Conservation (phyloP, 2,113 vertebrate species). For the Entosphenus tridentatus region DNA sequence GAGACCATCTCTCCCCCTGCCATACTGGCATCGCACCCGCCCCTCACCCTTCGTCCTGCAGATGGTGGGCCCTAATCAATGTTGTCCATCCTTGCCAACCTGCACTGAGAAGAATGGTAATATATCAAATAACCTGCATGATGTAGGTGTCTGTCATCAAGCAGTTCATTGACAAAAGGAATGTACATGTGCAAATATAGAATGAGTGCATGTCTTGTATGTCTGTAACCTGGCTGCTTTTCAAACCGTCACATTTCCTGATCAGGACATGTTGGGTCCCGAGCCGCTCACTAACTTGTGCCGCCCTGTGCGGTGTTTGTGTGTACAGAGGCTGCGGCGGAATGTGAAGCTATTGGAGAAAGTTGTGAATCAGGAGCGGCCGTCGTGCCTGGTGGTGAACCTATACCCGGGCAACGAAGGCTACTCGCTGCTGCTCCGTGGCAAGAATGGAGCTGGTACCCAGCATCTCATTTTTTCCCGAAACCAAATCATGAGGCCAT, state of each 20-base stretch:
- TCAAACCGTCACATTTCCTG: neutral
- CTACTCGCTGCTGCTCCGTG: conserved; percentile 94
- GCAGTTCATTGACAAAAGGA: neutral
- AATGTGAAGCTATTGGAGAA: conserved; percentile 98
- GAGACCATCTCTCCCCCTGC: too few species aligned
- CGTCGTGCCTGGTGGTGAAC: conserved; percentile 88
- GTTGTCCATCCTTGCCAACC: too few species aligned
- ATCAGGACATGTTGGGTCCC: neutral
- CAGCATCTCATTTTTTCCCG: too few species aligned
- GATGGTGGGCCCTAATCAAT: too few species aligned
- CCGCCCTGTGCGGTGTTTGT: neutral
- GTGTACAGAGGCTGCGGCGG: conserved; percentile 70
- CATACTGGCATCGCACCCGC: too few species aligned
- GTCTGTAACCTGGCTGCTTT: neutral
- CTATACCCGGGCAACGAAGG: conserved; percentile 93
- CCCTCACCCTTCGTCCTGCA: too few species aligned
- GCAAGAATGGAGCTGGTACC: conserved; percentile 93
- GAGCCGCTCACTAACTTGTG: neutral
- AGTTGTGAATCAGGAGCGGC: conserved; percentile 73
- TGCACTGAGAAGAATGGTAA: too few species aligned
- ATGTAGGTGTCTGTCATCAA: neutral
- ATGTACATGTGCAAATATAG: neutral
- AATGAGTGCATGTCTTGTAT: neutral
- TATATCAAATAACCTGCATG: neutral
- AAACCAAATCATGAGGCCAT: too few species aligned